A percentile compares a stretch with the other conserved stretches of the same genome.
phyloP scores from a whole-genome alignment of 1,140 invertebrate genomes.

The Antheraea pernyi region DNA sequence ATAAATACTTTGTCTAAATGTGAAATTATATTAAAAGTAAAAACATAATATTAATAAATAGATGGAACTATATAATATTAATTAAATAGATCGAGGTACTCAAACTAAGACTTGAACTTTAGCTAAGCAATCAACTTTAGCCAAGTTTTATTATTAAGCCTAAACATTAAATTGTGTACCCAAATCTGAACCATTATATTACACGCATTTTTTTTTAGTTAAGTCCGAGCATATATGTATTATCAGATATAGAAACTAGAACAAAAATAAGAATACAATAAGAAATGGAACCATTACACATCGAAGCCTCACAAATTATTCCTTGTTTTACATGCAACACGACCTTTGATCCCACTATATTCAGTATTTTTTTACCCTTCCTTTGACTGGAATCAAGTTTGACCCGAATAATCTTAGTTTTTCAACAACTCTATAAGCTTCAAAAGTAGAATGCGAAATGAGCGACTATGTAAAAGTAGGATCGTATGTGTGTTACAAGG shows the following conservation, averaged over 20 bases:
- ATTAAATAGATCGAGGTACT: too few species aligned
- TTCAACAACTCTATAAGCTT: slow-evolving; percentile 22
- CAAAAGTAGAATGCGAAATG: slow-evolving; percentile 29
- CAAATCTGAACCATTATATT: too few species aligned
- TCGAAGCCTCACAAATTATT: not conserved
- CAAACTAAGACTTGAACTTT: too few species aligned
- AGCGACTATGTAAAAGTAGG: not conserved
- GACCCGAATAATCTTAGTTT: slow-evolving; percentile 17
- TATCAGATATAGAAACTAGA: not conserved
- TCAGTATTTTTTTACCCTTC: slow-evolving; percentile 8
- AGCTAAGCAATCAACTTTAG: too few species aligned
- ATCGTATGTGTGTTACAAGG: too few species aligned
- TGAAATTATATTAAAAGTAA: too few species aligned
- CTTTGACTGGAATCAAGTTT: slow-evolving; percentile 12
- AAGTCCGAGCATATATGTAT: not conserved
- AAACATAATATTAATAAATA: too few species aligned
- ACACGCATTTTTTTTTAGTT: too few species aligned
- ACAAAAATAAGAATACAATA: not conserved
- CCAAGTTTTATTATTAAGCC: too few species aligned
- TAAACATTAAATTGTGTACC: too few species aligned
- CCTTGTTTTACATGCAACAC: not conserved
- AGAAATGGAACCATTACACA: not conserved
- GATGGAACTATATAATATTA: too few species aligned
- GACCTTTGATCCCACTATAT: slow-evolving; percentile 2
- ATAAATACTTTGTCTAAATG: too few species aligned